phyloP scores from a whole-genome alignment of 2,113 vertebrate species.

The Phrynocephalus versicolor region DNA sequence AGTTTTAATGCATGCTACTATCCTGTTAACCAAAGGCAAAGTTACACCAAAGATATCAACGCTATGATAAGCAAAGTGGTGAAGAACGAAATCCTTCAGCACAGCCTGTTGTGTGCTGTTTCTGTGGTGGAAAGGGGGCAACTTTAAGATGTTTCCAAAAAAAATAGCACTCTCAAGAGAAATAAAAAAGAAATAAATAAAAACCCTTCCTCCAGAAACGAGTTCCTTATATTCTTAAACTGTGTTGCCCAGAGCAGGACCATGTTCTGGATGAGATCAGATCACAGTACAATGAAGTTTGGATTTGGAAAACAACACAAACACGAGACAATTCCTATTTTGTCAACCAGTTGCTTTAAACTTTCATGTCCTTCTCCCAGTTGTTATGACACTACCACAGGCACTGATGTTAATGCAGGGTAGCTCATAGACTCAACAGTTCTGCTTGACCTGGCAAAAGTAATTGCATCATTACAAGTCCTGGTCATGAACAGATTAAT shows the following conservation, averaged over 20 bases:
- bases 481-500: too few species aligned
- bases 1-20: constrained; percentile 57
- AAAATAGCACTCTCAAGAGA: background rate
- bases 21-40: constrained; percentile 41
- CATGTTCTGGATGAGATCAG: too few species aligned
- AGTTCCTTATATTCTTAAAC: background rate
- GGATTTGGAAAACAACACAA: background rate
- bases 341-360: background rate
- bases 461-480: too few species aligned
- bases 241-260: background rate
- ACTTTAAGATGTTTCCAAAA: background rate
- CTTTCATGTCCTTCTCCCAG: background rate
- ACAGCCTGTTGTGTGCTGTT: constrained; percentile 61
- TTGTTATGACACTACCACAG: background rate
- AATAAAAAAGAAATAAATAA: too few species aligned
- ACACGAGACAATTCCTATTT: background rate
- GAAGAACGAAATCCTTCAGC: constrained; percentile 52
- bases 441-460: too few species aligned
- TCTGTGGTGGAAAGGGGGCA: constrained; percentile 59
- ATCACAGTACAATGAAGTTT: too few species aligned
- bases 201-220: constrained; percentile 7
- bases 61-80: constrained; percentile 60
- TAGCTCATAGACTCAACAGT: too few species aligned
- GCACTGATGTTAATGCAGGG: background rate
- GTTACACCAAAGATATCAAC: constrained; percentile 35